Conservation (phyloP, 2,113 vertebrate genomes). For the Neopipo cinnamomea region DNA sequence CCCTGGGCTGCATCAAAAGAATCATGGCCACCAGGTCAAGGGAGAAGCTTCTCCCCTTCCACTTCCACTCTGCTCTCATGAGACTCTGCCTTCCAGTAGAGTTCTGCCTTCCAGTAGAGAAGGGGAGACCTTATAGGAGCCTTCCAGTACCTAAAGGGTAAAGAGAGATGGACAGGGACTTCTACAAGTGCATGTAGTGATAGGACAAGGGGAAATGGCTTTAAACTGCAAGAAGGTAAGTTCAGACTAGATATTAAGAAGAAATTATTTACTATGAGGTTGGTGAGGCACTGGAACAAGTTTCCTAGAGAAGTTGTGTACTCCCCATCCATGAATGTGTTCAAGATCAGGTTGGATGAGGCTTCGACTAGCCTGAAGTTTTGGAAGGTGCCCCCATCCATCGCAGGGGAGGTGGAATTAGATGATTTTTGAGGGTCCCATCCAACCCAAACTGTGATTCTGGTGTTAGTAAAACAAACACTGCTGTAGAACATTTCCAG, state of each 20-base stretch:
- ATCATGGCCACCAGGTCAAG: accelerated
- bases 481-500: background rate
- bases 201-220: background rate
- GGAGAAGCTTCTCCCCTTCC: background rate
- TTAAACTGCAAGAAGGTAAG: background rate
- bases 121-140: background rate
- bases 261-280: background rate
- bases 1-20: background rate
- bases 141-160: background rate
- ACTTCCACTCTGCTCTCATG: accelerated
- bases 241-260: background rate
- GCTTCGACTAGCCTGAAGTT: background rate
- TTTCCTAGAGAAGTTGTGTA: background rate
- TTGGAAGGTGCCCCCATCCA: background rate
- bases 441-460: background rate
- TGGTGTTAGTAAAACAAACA: background rate
- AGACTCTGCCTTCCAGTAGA: background rate
- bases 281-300: accelerated
- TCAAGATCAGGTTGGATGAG: background rate
- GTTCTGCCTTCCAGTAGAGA: background rate
- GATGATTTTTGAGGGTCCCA: background rate
- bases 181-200: background rate
- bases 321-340: too few relatives aligned
- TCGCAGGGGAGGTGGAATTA: background rate
- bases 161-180: background rate